Base-by-base conservation (phyloP, 2,113 vertebrate genomes). In the Peromyscus leucopus region DNA sequence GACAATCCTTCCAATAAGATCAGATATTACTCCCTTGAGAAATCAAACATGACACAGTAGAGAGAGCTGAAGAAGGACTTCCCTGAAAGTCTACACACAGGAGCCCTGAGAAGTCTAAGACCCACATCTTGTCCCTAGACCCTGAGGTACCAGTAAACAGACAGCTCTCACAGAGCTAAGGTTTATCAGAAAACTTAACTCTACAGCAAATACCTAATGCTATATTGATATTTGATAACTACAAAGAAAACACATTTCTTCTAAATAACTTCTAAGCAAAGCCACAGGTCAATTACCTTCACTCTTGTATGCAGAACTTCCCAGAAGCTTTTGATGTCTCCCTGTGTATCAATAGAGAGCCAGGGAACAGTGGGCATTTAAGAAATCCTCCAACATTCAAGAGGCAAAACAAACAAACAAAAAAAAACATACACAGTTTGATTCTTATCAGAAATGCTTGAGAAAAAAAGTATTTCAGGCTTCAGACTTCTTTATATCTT, bases 351-450 rank as follows among this genome's bases (percentile, higher is more conserved):
- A 59, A 36, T 55, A 69, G n/a, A 46, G 4, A 78, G 31, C 5
- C 51, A 59, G 55, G 48, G 6, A 86, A 12, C 5, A 74, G 15
- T 85, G 33, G 17, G 22, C 39, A 83, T 69, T 89, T 93, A 39
- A 93, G 10, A 95, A 92, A 92, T 61, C 22, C n/a, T 92, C 42
- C 39, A 96, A 36, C n/a, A 80, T 42, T 17, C 48, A 79, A 88
- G 28, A 96, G 6, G 72, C 21, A 97, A 95, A 88, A 65, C 11
- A 55, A 55, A 55, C 51, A 55, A 55, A 55, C 13, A 12, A 55
- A 55, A 76, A 86, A 92, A 22, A 24, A 33, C 26, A 55, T 57
- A 61, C 5, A 36, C 7, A 78, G 15, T 9, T 55, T 65, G 19
- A 76, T 67, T 39, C 17, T 75, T 67, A 76, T 57, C 28, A 51